These are phyloP conservation scores for Xerus rutilus DNA, from an alignment of 2,797 vertebrate species.

Conservation along the genomic window DNA sequence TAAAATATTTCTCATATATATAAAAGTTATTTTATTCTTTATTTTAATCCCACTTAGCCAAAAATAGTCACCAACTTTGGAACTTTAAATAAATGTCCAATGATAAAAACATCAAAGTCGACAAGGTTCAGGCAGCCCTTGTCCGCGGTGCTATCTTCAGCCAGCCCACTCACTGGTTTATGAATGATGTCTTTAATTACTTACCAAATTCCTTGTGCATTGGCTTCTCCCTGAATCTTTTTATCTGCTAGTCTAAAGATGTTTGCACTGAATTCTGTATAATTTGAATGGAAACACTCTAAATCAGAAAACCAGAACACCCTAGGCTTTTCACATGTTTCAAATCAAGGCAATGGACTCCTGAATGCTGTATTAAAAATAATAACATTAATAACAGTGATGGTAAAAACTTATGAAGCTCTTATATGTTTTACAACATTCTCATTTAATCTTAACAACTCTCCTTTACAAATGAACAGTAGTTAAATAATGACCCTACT, in stretches of 20 bases:
- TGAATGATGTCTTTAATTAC: background rate
- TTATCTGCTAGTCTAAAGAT: background rate
- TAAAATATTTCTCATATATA: background rate
- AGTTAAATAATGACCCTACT: background rate
- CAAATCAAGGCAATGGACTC: background rate
- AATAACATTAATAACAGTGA: background rate
- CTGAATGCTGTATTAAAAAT: background rate
- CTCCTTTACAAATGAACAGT: background rate
- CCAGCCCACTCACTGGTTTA: background rate
- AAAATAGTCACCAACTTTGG: background rate
- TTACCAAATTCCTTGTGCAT: background rate
- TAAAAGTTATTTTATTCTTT: background rate
- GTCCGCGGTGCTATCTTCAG: background rate
- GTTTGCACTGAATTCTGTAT: background rate
- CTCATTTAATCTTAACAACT: background rate
- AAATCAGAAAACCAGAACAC: background rate
- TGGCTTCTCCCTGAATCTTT: background rate
- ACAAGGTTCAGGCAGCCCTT: background rate
- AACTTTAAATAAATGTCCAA: conserved; percentile 9
- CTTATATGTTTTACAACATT: background rate
- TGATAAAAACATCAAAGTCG: background rate
- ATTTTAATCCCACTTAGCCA: background rate
- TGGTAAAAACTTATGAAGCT: background rate
- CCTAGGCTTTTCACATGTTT: background rate
- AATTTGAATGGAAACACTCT: background rate